Conservation (phyloP, 2,888 invertebrate genomes). For the Mesorhabditis belari region DNA sequence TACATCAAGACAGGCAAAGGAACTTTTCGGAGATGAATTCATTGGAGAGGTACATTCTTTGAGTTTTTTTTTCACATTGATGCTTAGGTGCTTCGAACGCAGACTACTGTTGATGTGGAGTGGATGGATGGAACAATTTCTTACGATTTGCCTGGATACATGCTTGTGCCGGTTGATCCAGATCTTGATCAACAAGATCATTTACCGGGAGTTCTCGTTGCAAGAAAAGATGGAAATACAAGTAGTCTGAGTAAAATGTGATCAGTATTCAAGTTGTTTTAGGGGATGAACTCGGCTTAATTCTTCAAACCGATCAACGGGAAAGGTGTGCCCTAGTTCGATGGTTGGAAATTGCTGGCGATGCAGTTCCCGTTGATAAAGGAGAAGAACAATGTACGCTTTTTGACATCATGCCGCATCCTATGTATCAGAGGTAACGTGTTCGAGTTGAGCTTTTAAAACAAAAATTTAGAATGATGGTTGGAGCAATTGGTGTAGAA, state of each 20-base stretch:
- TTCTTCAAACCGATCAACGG: constrained; percentile 2
- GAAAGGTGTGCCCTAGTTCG: constrained; percentile 8
- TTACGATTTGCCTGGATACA: constrained; percentile 7
- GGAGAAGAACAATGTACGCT: constrained; percentile 8
- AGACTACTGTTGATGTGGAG: constrained; percentile 5
- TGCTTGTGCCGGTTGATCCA: constrained; percentile 6
- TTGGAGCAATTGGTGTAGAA: background rate
- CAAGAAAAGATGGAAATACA: constrained; percentile 1
- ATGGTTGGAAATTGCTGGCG: constrained; percentile 5
- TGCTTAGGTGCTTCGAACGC: background rate
- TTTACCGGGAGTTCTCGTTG: constrained; percentile 7
- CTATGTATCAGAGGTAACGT: constrained; percentile 3
- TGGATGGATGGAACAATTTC: constrained; percentile 11
- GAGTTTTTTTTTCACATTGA: background rate
- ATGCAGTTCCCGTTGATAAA: background rate
- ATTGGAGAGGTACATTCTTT: background rate
- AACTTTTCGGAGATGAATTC: background rate
- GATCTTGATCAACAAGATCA: constrained; percentile 15
- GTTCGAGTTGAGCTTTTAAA: background rate
- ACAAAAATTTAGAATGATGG: background rate
- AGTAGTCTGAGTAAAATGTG: background rate
- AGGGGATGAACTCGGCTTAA: constrained; percentile 7
- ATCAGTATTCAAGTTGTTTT: background rate
- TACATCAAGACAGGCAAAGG: background rate
- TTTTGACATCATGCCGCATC: constrained; percentile 14